These are phyloP conservation scores for Geodia barretti DNA, from an alignment of 37 sponge, comb jelly and placozoan species.

Conservation along the genomic window DNA sequence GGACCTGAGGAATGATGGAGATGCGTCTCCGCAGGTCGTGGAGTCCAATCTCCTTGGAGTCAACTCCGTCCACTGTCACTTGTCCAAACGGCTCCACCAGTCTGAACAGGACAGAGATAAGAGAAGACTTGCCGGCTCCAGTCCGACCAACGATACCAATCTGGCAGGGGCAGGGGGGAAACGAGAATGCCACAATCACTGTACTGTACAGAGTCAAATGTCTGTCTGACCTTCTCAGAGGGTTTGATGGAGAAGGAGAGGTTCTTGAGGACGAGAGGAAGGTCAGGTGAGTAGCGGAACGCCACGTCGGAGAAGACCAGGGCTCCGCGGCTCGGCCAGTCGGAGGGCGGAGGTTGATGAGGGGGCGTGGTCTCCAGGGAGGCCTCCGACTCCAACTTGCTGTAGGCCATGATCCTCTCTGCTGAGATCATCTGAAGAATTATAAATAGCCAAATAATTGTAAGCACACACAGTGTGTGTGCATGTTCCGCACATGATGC, in stretches of 20 bases:
- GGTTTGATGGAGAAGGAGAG: conserved; percentile 46
- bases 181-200: no score
- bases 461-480: no score
- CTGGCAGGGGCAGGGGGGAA: conserved; percentile 17
- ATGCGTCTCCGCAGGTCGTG: conserved; percentile 79
- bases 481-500: no score
- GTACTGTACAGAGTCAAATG: not conserved
- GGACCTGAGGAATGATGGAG: conserved; percentile 94
- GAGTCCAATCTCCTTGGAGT: conserved; percentile 72
- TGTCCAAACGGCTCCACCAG: conserved; percentile 84
- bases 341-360: conserved; percentile 33
- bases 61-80: conserved; percentile 78
- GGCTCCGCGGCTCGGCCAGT: conserved; percentile 71
- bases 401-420: conserved; percentile 72
- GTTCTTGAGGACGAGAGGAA: conserved; percentile 64
- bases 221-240: conserved; percentile 62
- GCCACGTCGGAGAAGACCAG: conserved; percentile 40
- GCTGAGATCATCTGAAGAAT: conserved; percentile 75
- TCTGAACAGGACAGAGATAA: conserved; percentile 81
- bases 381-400: conserved; percentile 52
- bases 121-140: conserved; percentile 94
- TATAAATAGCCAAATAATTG: no score
- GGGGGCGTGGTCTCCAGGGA: conserved; percentile 35
- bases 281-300: conserved; percentile 39
- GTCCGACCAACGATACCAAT: conserved; percentile 93